Base-by-base conservation (phyloP, 2,888 invertebrate species). In the Lasius fuliginosus region DNA sequence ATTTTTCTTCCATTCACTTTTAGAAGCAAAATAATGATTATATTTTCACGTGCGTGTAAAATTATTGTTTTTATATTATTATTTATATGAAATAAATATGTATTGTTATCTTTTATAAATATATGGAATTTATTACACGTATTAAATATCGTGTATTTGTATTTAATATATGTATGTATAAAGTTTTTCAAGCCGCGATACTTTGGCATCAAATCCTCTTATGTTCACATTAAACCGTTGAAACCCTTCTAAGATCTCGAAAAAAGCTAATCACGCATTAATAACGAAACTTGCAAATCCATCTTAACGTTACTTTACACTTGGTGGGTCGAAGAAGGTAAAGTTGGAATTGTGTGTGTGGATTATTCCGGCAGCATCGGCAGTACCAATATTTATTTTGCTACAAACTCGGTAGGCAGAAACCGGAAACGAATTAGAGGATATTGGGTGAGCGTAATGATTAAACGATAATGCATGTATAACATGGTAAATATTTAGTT, bases 321-420 rank as follows among this genome's bases (percentile, higher is more conserved):
- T 27, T 33, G 75, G 33, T 36, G 36, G 30, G 5, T 79, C 15
- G 42, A 79, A 58, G 30, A 30, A 56, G 46, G 15, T 33, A 30
- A 69, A 71, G 42, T 33, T 42, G 42, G 58, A 79, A 79, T 71
- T 60, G 23, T 23, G 23, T 23, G 23, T 23, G 23, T 23, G 33
- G 58, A 79, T 79, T 71, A 79, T 79, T 79, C 33, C 12, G 40
- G 40, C 76, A 77, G 40, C 76, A 67, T 56, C 58, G 71, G 6
- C 56, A 69, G 18, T 33, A 69, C 23, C 79, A 79, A 79, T 71
- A 79, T 71, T 71, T 79, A 12, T 79, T 79, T 60, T 71, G 58
- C 58, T 18, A 42, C 71, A 46, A 23, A 58, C 79, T 46, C 33
- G 18, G 23, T 79, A 79, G 58, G 58, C 71, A 71, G 58, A 71